Evolutionary conservation across 2,888 invertebrate genomes (phyloP).

Genomic region (Micropterix aruncella): DNA sequence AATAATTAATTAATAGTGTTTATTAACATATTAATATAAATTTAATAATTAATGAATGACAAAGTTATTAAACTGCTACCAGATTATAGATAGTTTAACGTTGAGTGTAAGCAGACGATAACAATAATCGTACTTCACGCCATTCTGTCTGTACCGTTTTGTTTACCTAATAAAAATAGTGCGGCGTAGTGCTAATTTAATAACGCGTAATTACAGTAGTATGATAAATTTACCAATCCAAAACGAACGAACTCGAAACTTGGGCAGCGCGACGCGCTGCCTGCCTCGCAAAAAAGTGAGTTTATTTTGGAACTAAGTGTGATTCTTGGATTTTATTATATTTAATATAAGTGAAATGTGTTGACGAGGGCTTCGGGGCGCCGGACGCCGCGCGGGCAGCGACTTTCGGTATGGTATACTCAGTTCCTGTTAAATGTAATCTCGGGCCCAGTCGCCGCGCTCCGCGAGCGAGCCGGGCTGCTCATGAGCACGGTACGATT

Average conservation of each 20-base stretch:
- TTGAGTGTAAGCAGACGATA: conserved; percentile 10
- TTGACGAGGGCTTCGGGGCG: background rate
- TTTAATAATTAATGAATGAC: conserved; percentile 3
- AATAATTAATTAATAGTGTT: conserved; percentile 12
- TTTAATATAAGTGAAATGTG: conserved; percentile 17
- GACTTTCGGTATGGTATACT: background rate
- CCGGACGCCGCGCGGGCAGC: background rate
- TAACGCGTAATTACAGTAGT: background rate
- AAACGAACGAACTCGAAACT: conserved; percentile 47
- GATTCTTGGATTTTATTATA: conserved; percentile 53
- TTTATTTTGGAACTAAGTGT: conserved; percentile 65
- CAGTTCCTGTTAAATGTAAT: background rate
- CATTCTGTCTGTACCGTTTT: conserved; percentile 13
- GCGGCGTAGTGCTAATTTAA: conserved; percentile 3
- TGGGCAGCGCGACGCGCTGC: conserved; percentile 43
- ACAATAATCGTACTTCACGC: conserved; percentile 6
- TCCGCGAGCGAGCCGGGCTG: no score
- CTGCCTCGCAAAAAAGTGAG: conserved; percentile 64
- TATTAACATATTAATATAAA: conserved; percentile 13
- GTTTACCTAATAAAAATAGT: conserved; percentile 11
- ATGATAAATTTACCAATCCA: conserved; percentile 23
- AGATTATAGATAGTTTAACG: conserved; percentile 13
- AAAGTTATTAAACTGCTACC: conserved; percentile 11
- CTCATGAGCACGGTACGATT: background rate
- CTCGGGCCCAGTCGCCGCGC: no score